phyloP scores from a whole-genome alignment of 2,888 invertebrate species.

The Choreutis nemorana region DNA sequence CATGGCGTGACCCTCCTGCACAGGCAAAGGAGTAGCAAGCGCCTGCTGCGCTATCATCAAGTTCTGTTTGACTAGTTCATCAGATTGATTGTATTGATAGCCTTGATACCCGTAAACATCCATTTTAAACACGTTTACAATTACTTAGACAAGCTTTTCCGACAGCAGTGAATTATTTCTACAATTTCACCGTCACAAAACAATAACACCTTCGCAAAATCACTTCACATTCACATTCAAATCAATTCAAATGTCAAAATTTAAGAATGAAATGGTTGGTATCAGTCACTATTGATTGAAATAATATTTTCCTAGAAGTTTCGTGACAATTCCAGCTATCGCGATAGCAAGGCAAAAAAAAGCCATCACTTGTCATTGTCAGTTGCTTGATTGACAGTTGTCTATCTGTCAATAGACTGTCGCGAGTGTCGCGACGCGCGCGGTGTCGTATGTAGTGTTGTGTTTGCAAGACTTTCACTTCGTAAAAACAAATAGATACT shows the following conservation, averaged over 20 bases:
- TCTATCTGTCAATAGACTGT: too few relatives aligned
- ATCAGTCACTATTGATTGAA: too few relatives aligned
- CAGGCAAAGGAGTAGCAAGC: conserved; percentile 25
- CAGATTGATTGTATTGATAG: conserved; percentile 39
- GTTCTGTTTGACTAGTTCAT: conserved; percentile 46
- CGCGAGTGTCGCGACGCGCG: too few relatives aligned
- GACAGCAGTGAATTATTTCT: background rate
- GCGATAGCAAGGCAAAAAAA: background rate
- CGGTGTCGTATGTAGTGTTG: too few relatives aligned
- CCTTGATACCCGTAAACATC: conserved; percentile 43
- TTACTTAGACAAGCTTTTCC: conserved; percentile 1
- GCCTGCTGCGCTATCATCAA: conserved; percentile 47
- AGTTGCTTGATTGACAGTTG: background rate
- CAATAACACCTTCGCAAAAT: too few relatives aligned
- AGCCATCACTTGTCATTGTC: background rate
- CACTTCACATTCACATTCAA: too few relatives aligned
- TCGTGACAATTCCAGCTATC: too few relatives aligned
- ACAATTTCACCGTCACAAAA: conserved; percentile 1
- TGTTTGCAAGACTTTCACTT: too few relatives aligned
- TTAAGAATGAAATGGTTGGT: too few relatives aligned
- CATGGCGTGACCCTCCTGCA: conserved; percentile 35
- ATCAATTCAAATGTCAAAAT: too few relatives aligned
- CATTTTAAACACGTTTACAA: conserved; percentile 21
- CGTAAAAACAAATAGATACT: too few relatives aligned
- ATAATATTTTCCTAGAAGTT: too few relatives aligned